These are phyloP conservation scores for Semicossyphus pulcher DNA, from an alignment of 2,113 vertebrate species.

Conservation along the genomic window DNA sequence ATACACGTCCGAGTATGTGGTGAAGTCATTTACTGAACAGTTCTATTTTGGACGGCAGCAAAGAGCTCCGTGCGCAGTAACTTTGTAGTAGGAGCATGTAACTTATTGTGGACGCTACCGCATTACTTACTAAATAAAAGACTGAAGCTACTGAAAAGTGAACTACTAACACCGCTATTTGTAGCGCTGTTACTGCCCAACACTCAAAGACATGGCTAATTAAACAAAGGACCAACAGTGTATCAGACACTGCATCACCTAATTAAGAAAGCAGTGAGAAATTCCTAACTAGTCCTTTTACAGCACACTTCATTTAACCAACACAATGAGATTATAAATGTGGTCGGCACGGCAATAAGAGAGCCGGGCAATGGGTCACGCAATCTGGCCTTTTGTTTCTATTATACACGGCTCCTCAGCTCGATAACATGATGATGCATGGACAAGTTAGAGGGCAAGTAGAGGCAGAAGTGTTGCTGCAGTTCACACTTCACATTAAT, in stretches of 20 bases:
- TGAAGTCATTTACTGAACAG: no score
- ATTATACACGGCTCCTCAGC: constrained; percentile 4
- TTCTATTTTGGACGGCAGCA: no score
- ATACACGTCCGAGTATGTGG: no score
- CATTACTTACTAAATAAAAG: no score
- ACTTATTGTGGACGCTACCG: no score
- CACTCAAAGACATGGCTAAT: background rate
- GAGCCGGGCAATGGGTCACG: constrained; percentile 19
- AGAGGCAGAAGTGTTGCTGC: constrained; percentile 11
- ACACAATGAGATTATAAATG: constrained; percentile 56
- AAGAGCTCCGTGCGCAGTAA: no score
- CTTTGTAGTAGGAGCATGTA: no score
- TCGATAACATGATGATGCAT: constrained; percentile 9
- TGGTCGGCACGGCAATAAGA: constrained; percentile 20
- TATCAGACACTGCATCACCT: background rate
- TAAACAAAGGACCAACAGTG: background rate
- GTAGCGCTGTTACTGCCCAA: no score
- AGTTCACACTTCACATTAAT: constrained; percentile 43
- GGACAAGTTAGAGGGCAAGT: constrained; percentile 39
- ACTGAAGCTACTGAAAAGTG: no score
- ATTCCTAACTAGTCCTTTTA: constrained; percentile 24
- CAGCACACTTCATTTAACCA: constrained; percentile 40
- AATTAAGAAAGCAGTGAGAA: constrained; percentile 19
- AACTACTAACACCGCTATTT: no score
- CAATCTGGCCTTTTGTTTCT: constrained; percentile 11